Evolutionary conservation across 1,140 invertebrate species (phyloP).

Genomic region (Scylla paramamosain): DNA sequence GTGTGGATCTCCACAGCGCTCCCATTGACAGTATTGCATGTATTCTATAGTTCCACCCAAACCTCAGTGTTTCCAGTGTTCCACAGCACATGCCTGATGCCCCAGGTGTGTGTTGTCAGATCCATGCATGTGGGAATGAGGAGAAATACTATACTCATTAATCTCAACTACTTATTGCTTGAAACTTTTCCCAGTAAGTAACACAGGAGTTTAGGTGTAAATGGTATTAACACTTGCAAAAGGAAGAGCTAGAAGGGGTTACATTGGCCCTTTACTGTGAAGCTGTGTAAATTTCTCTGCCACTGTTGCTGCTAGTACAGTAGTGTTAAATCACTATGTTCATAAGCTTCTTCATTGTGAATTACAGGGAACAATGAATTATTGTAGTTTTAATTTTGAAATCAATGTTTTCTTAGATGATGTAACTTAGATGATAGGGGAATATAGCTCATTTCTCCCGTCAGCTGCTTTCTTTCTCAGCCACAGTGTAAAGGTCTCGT

Average conservation of each 20-base stretch:
- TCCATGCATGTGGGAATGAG: conserved; percentile 8
- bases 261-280: not conserved
- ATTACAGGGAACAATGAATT: conserved; percentile 4
- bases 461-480: not conserved
- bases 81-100: not conserved
- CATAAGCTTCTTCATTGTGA: not conserved
- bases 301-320: not conserved
- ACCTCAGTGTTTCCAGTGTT: conserved; percentile 10
- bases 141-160: conserved; percentile 16
- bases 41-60: not conserved
- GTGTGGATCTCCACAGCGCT: not conserved
- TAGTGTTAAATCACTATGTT: not conserved
- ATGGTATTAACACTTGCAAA: not conserved
- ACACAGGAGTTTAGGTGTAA: not conserved
- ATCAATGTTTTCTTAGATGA: conserved; percentile 5
- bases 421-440: not conserved
- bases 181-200: not conserved
- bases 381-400: not conserved
- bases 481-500: not conserved
- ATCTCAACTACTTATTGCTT: not conserved
- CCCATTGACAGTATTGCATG: not conserved
- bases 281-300: not conserved
- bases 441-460: not conserved
- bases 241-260: not conserved
- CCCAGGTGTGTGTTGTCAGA: not conserved